Conservation (phyloP, 2,113 vertebrate species). For the Merops nubicus region DNA sequence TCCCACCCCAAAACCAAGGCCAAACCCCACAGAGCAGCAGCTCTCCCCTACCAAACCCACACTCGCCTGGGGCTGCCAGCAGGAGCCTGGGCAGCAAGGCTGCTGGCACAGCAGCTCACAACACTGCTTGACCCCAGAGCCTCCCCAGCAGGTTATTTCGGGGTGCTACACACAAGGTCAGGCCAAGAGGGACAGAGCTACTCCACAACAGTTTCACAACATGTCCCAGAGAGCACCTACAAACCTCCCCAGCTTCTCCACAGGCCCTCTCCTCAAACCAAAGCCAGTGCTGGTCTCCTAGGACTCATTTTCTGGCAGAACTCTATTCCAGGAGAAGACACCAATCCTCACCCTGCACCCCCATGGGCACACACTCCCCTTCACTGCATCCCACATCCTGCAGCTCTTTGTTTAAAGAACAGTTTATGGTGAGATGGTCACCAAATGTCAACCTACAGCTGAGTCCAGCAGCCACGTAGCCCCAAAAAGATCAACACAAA, state of each 20-base stretch:
- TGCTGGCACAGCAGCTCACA: neutral
- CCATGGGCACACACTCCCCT: rapidly evolving
- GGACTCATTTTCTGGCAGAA: neutral
- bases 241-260: no score
- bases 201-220: no score
- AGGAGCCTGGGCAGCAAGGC: neutral
- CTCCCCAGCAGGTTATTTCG: no score
- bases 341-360: no score
- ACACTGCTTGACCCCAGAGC: no score
- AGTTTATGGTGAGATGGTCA: neutral
- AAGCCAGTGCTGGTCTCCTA: neutral
- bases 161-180: no score
- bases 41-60: neutral
- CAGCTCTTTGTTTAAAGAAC: neutral
- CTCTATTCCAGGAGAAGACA: neutral
- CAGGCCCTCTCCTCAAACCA: no score
- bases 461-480: neutral
- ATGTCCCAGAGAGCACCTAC: no score
- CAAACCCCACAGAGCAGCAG: neutral
- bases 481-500: neutral
- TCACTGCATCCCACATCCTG: neutral
- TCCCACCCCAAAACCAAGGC: neutral
- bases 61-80: neutral
- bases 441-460: neutral
- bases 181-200: no score